These are phyloP conservation scores for Phyllostomus discolor DNA, from an alignment of 2,113 vertebrate species.

Conservation along the genomic window DNA sequence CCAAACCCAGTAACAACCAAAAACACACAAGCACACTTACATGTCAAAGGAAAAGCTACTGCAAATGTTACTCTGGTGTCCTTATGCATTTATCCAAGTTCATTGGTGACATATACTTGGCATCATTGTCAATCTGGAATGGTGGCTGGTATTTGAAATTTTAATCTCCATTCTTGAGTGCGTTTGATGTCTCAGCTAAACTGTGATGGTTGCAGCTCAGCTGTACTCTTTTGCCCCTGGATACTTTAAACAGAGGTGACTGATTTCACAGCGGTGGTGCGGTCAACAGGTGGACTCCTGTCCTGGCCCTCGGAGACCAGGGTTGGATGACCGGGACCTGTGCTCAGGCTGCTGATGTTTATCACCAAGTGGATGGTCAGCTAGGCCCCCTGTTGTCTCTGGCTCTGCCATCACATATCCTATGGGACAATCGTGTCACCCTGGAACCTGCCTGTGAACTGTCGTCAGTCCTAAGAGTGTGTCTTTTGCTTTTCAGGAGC, in stretches of 20 bases:
- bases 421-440: not conserved
- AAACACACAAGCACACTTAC: not conserved
- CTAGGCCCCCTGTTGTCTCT: not conserved
- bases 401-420: not conserved
- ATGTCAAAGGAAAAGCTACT: not conserved
- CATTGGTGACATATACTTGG: not conserved
- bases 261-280: no score
- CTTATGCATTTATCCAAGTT: not conserved
- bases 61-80: not conserved
- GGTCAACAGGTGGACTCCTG: not conserved
- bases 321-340: not conserved
- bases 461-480: rapidly evolving
- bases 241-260: not conserved
- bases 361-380: no score
- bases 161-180: not conserved
- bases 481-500: constrained; percentile 80
- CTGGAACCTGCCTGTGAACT: not conserved
- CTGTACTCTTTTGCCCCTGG: not conserved
- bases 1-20: not conserved
- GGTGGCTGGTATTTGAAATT: not conserved
- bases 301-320: not conserved
- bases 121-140: not conserved
- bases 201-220: not conserved
- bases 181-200: not conserved
- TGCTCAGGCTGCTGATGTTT: not conserved